These are phyloP conservation scores for Selene dorsalis DNA, from an alignment of 2,797 vertebrate genomes.

Conservation along the genomic window DNA sequence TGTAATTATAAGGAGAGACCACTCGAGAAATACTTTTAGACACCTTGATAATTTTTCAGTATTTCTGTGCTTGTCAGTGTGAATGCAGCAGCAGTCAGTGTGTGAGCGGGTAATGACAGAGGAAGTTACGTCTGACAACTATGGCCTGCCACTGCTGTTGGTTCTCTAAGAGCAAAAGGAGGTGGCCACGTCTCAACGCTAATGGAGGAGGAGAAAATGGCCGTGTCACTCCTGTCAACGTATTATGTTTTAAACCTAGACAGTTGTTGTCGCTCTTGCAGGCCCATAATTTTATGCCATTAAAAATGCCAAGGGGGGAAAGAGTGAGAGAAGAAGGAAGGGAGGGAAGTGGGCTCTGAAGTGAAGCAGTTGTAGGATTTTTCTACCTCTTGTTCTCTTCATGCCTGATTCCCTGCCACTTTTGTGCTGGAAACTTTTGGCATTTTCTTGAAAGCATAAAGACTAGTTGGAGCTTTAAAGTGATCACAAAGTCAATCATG, in stretches of 20 bases:
- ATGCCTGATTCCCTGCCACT: constrained; percentile 88
- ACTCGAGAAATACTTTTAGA: constrained; percentile 60
- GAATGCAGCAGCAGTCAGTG: constrained; percentile 75
- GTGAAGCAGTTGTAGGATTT: constrained; percentile 64
- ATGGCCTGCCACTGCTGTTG: constrained; percentile 64
- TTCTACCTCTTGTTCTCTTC: constrained; percentile 80
- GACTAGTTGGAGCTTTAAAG: constrained; percentile 92
- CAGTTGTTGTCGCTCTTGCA: constrained; percentile 86
- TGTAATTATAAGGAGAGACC: constrained; percentile 49
- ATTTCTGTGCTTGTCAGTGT: constrained; percentile 65
- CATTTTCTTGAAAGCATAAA: constrained; percentile 94
- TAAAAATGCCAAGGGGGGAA: constrained; percentile 84
- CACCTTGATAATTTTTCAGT: constrained; percentile 48
- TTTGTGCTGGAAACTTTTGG: constrained; percentile 89
- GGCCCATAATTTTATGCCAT: constrained; percentile 91
- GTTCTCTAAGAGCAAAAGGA: constrained; percentile 76
- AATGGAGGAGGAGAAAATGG: constrained; percentile 85
- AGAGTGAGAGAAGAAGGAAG: constrained; percentile 72
- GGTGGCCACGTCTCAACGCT: constrained; percentile 76
- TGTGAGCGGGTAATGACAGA: constrained; percentile 80
- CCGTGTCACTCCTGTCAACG: constrained; percentile 86
- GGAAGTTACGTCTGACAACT: constrained; percentile 79
- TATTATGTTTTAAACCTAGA: constrained; percentile 89
- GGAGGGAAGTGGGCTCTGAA: constrained; percentile 69
- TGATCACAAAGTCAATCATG: constrained; percentile 98